A percentile compares a stretch with the other conserved stretches of the same genome.
These are phyloP conservation scores for Heliconius aoede DNA, from an alignment of 2,888 invertebrate species.

Conservation along the genomic window DNA sequence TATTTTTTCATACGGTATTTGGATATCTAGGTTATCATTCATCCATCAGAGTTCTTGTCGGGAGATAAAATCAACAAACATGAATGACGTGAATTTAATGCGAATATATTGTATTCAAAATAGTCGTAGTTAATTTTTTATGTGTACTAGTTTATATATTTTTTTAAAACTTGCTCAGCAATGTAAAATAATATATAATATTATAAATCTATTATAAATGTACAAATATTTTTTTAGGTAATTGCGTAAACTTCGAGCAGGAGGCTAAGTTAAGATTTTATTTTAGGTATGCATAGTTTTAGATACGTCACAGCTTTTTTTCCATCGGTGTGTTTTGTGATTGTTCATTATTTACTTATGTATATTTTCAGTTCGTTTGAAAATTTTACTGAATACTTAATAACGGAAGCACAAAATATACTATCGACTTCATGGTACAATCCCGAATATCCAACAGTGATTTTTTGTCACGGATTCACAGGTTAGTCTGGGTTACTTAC, in stretches of 20 bases:
- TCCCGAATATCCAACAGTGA: conserved; percentile 56
- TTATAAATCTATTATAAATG: too few species aligned
- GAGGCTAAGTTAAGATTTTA: conserved; percentile 60
- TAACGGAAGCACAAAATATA: conserved; percentile 59
- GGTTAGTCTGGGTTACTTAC: conserved; percentile 54
- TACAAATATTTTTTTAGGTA: conserved; percentile 50
- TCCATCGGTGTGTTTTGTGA: neutral
- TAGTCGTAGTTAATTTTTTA: conserved; percentile 31
- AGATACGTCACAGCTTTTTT: neutral
- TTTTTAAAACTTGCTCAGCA: neutral
- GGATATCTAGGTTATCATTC: conserved; percentile 42
- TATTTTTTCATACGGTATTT: conserved; percentile 39
- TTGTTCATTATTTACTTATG: neutral
- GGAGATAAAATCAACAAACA: conserved; percentile 41
- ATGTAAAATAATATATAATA: neutral
- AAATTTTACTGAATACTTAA: conserved; percentile 63
- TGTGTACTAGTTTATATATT: neutral
- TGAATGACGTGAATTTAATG: too few species aligned
- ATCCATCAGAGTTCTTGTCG: conserved; percentile 35
- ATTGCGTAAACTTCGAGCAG: conserved; percentile 52
- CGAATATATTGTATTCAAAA: conserved; percentile 35
- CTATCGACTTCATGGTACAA: conserved; percentile 65
- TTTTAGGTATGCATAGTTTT: conserved; percentile 48
- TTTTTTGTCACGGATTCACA: conserved; percentile 71
- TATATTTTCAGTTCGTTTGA: conserved; percentile 62